Conservation (phyloP, 2,888 invertebrate genomes). For the Mythimna loreyi region DNA sequence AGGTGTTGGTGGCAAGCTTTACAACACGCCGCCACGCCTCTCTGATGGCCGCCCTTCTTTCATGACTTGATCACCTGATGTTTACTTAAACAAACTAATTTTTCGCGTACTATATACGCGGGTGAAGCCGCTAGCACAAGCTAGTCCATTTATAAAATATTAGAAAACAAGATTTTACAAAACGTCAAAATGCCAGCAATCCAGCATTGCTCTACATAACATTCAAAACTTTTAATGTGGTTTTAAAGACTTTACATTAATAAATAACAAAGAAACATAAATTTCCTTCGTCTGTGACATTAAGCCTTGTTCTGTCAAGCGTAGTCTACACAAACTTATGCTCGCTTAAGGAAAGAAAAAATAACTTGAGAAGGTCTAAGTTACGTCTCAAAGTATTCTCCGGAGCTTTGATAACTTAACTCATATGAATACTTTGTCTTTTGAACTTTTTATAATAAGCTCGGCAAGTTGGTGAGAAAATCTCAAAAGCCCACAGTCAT, state of each 20-base stretch:
- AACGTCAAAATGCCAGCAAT: no score
- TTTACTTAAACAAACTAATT: no score
- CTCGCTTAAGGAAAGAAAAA: not conserved
- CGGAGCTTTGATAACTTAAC: conserved; percentile 46
- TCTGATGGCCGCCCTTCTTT: no score
- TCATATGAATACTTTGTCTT: conserved; percentile 37
- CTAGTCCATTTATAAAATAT: not conserved
- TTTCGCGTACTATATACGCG: no score
- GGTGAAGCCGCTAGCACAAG: no score
- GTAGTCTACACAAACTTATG: conserved; percentile 8
- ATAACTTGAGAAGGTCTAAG: not conserved
- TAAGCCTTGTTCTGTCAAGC: not conserved
- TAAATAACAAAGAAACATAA: not conserved
- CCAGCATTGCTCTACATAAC: not conserved
- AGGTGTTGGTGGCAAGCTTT: no score
- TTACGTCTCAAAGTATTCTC: conserved; percentile 32
- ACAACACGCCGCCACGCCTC: no score
- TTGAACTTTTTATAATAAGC: conserved; percentile 32
- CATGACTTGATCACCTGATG: no score
- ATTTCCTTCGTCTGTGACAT: not conserved
- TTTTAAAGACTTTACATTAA: not conserved
- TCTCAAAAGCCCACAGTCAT: not conserved
- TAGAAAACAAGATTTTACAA: not conserved
- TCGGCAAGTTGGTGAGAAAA: not conserved
- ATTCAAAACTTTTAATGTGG: not conserved